Conservation (phyloP, 2,113 vertebrate species). For the Crotalus helleri region DNA sequence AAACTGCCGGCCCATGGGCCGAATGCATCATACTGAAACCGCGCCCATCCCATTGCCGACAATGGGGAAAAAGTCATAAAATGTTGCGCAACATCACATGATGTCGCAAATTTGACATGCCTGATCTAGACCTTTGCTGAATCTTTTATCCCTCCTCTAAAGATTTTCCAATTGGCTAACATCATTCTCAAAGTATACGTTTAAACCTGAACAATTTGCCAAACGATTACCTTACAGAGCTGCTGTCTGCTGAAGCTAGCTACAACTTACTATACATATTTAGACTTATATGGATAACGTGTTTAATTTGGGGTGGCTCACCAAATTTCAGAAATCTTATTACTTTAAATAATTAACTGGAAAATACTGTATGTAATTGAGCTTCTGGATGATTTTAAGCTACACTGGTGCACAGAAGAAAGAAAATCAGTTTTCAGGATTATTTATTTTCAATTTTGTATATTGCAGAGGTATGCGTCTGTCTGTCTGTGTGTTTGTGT, state of each 20-base stretch:
- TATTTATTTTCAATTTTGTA: slow-evolving; percentile 35
- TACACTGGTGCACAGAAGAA: background rate
- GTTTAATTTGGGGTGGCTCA: background rate
- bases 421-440: background rate
- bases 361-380: background rate
- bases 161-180: background rate
- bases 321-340: background rate
- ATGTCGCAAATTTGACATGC: no score
- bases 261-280: background rate
- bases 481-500: background rate
- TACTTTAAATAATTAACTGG: background rate
- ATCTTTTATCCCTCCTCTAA: background rate
- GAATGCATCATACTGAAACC: no score
- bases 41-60: no score
- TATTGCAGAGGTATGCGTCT: background rate
- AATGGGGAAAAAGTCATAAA: no score
- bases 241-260: background rate
- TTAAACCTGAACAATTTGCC: background rate
- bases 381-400: background rate
- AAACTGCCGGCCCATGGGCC: no score
- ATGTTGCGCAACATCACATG: no score
- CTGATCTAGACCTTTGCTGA: background rate
- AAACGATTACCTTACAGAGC: background rate
- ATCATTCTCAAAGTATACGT: background rate
- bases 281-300: background rate